Evolutionary conservation across 2,888 invertebrate genomes (phyloP).

Genomic region (Sepiola atlantica): DNA sequence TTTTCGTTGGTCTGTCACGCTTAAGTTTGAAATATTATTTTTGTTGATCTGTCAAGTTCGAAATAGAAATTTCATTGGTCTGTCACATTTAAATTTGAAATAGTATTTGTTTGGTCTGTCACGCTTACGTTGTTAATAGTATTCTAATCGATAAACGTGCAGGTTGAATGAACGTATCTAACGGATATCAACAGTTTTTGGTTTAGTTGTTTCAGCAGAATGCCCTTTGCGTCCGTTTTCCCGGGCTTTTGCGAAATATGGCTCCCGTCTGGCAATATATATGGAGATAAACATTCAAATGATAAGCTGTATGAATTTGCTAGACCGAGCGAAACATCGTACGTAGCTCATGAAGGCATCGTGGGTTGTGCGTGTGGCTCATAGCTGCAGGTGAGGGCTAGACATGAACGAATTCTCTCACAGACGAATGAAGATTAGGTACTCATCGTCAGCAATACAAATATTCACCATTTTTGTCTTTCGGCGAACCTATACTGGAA

Average conservation of each 20-base stretch:
- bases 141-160: too few species aligned
- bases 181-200: too few species aligned
- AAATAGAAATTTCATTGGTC: too few species aligned
- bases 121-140: too few species aligned
- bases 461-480: not conserved
- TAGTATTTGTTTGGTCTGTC: too few species aligned
- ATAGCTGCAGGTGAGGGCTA: not conserved
- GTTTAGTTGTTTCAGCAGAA: not conserved
- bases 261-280: constrained; percentile 21
- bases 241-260: not conserved
- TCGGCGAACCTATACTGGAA: not conserved
- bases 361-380: not conserved
- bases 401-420: not conserved
- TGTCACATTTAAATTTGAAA: too few species aligned
- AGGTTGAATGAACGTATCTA: too few species aligned
- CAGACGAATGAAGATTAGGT: not conserved
- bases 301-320: constrained; percentile 18
- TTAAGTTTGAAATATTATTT: too few species aligned
- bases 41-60: too few species aligned
- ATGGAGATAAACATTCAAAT: not conserved
- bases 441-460: not conserved
- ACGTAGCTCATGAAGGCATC: not conserved
- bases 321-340: constrained; percentile 19
- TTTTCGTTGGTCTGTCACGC: too few species aligned
- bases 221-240: not conserved